Evolutionary conservation across 2,797 vertebrate species (phyloP), one percentile per base, ranked within the genome.

Genomic region (Xenops minutus): DNA sequence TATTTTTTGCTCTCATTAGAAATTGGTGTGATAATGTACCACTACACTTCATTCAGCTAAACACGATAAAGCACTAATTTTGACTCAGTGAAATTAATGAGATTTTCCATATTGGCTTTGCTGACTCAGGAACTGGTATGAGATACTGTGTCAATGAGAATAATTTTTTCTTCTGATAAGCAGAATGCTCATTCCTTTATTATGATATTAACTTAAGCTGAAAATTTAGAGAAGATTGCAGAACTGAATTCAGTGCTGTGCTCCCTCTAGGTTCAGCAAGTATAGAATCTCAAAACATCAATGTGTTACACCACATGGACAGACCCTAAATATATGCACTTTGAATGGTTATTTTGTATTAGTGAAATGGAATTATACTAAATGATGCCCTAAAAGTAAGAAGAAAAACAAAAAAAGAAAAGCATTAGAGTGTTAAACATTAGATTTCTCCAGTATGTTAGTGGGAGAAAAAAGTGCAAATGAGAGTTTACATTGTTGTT

Each of bases 281-380:
- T 5, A 7, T 1, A 43, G 14, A 12, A 14, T 24, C 24, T 72
- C 20, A 39, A 55, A 81, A 36, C 29, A 6, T 3, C 30, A 51
- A 4, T 3, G 0, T 46, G 9, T 43, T 73, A 24, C 9, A 30
- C 14, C 16, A 23, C 5, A 9, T 4, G 7, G 19, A 41, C 10
- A 66, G 16, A 48, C 4, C 8, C 51, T 24, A 71, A 67, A n/a
- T 8, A 22, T 9, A 39, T 6, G 3, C 3, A 21, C 2, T 59
- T 51, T 46, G 14, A 87, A 49, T 5, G 62, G 36, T n/a, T 2
- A 27, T 30, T 91, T 83, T 84, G 4, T 59, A 12, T 67, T 51
- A 34, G 19, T 41, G 36, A 77, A 73, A 37, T 58, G 16, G 8
- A 77, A 43, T 55, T 77, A 58, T 54, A 51, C 4, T 66, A 51